These are phyloP conservation scores for Sebastes vulpes DNA, from an alignment of 2,797 vertebrate genomes.

Conservation along the genomic window DNA sequence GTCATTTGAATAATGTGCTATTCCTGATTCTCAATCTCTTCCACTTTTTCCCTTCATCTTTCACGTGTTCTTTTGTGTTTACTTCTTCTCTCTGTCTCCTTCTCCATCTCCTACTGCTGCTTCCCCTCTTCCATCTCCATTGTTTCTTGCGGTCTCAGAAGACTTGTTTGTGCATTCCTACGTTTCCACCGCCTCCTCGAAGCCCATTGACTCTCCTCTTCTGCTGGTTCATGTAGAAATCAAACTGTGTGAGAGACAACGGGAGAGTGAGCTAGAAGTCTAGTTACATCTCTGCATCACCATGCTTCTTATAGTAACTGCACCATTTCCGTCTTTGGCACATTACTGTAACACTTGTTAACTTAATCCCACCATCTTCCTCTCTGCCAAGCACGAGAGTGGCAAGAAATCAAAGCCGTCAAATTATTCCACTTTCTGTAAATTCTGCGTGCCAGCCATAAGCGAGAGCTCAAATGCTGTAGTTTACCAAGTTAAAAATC, in stretches of 20 bases:
- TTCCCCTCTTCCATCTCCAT: neutral
- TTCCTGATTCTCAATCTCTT: conserved; percentile 31
- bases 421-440: conserved; percentile 10
- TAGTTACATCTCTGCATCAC: neutral
- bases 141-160: neutral
- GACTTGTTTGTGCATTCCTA: neutral
- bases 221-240: conserved; percentile 37
- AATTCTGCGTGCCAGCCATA: conserved; percentile 3
- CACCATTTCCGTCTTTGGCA: neutral
- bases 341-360: conserved; percentile 3
- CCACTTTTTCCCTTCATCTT: conserved; percentile 37
- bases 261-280: neutral
- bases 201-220: conserved; percentile 29
- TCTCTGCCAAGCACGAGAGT: neutral
- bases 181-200: conserved; percentile 13
- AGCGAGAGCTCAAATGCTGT: conserved; percentile 5
- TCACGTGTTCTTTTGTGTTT: conserved; percentile 1
- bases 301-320: neutral
- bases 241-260: conserved; percentile 10
- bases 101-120: neutral
- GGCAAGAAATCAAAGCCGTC: conserved; percentile 23
- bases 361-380: conserved; percentile 10
- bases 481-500: conserved; percentile 37
- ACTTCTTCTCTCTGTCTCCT: neutral
- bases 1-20: conserved; percentile 66